These are phyloP conservation scores for Iphiclides podalirius DNA, from an alignment of 2,888 invertebrate genomes.

Conservation along the genomic window DNA sequence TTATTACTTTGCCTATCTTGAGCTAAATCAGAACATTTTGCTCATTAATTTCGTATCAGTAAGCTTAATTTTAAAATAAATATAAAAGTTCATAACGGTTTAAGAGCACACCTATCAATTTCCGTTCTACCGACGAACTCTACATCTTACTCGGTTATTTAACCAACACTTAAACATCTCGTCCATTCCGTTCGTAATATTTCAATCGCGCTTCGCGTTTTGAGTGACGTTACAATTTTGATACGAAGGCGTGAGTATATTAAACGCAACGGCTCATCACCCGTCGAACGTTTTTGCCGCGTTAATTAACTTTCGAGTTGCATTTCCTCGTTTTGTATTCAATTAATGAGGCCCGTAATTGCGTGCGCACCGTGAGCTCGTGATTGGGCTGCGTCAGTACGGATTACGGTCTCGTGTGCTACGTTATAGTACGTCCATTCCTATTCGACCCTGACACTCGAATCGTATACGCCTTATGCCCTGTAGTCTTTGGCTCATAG, in stretches of 20 bases:
- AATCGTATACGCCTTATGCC: constrained; percentile 1
- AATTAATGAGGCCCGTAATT: constrained; percentile 25
- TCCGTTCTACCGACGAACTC: neutral
- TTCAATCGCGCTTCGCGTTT: constrained; percentile 38
- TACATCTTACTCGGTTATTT: constrained; percentile 23
- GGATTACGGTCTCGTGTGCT: no score
- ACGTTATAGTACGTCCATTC: constrained; percentile 9
- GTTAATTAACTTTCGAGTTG: constrained; percentile 48
- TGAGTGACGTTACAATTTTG: constrained; percentile 60
- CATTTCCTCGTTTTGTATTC: constrained; percentile 39
- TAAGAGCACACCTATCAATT: constrained; percentile 9
- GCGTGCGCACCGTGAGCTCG: constrained; percentile 15
- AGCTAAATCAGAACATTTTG: no score
- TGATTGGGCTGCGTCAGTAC: constrained; percentile 4
- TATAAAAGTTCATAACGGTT: no score
- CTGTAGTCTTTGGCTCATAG: neutral
- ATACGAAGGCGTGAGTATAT: constrained; percentile 26
- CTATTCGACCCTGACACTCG: neutral
- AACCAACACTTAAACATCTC: constrained; percentile 54
- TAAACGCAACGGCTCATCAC: constrained; percentile 18
- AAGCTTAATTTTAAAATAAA: no score
- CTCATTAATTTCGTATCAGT: no score
- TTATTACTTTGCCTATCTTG: no score
- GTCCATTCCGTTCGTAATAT: constrained; percentile 60
- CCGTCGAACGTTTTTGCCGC: constrained; percentile 29